Base-by-base conservation (phyloP, 2,113 vertebrate genomes). In the Syrmaticus mikado region DNA sequence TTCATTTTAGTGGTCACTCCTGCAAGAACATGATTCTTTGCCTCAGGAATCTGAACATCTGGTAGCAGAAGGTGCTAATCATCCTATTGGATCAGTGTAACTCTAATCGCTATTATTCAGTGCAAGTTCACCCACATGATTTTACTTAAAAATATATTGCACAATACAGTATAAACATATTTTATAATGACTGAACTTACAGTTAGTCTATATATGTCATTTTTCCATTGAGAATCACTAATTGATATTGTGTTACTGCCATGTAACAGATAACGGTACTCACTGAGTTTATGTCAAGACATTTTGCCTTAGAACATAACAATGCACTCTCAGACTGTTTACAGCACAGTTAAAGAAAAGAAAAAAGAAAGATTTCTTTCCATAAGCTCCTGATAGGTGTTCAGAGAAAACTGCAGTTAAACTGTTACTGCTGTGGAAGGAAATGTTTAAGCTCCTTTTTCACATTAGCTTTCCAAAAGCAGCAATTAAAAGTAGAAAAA, bases 381-480 rank as follows among this genome's bases (percentile, higher is more conserved):
- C 28, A 22, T 58, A 87, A 86, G 81, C 17, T 74, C 16, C 90
- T 85, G 20, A 18, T 93, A 85, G 22, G 21, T 66, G 58, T 76
- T 73, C 40, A 87, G 85, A 94, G 43, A 66, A 30, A 60, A 82
- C 7, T 79, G 28, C 22, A 55, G 43, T 81, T 87, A 52, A 36
- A 34, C 71, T 82, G 17, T n/a, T 81, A 52, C 14, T 89, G 24
- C 32, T 82, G 12, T n/a, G 27, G 66, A 92, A 83, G 58, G 27
- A 61, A 79, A 70, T 77, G 73, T 81, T 61, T 84, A 84, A 89
- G 30, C 40, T 40, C 13, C 11, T 48, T 85, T 81, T 92, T 76
- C 70, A 79, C 7, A 88, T 79, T 12, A 68, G 16, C 50, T 92
- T 92, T 92, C 61, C 50, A 87, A 90, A 92, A 76, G 48, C 24